Conservation (phyloP, 2,797 vertebrate genomes). For the Nannoperca obscura region DNA sequence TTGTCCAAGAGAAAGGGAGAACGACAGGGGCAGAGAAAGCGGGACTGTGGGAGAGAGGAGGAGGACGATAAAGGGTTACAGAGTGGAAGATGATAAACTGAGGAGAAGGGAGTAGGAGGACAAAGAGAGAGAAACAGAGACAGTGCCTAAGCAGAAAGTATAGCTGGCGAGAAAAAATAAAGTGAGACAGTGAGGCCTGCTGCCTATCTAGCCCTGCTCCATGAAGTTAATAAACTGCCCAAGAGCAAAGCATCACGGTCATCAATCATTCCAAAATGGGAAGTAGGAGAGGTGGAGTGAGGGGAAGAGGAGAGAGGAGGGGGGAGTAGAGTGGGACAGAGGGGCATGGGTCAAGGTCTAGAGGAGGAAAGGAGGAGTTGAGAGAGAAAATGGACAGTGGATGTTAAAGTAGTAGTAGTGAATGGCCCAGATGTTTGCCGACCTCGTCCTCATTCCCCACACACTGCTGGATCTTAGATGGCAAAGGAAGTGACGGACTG, state of each 20-base stretch:
- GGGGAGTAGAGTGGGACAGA: slow-evolving; percentile 27
- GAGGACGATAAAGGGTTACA: not conserved
- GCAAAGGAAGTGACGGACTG: slow-evolving; percentile 27
- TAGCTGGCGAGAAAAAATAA: slow-evolving; percentile 14
- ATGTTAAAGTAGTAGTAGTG: slow-evolving; percentile 41
- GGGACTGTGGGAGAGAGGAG: not conserved
- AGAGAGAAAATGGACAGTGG: slow-evolving; percentile 45
- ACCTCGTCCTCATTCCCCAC: slow-evolving; percentile 61
- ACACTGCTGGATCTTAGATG: slow-evolving; percentile 31
- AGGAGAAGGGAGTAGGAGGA: not conserved
- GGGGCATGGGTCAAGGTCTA: slow-evolving; percentile 73
- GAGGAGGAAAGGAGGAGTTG: slow-evolving; percentile 37
- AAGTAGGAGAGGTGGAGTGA: slow-evolving; percentile 43
- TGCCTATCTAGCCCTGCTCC: slow-evolving; percentile 49
- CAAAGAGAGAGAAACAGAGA: slow-evolving; percentile 8
- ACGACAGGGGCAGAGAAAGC: not conserved
- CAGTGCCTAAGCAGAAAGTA: slow-evolving; percentile 27
- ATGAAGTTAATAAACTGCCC: slow-evolving; percentile 80
- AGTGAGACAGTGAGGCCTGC: slow-evolving; percentile 40
- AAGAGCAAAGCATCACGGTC: slow-evolving; percentile 74
- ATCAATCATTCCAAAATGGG: slow-evolving; percentile 79
- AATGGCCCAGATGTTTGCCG: slow-evolving; percentile 60
- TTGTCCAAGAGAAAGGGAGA: slow-evolving; percentile 16
- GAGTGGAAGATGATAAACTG: slow-evolving; percentile 18
- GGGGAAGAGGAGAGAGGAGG: slow-evolving; percentile 17